Percentiles rank a stretch among this genome's conserved stretches.
Evolutionary conservation across 2,797 vertebrate genomes (phyloP).

Genomic region (Petrocephalus schoutedeni): DNA sequence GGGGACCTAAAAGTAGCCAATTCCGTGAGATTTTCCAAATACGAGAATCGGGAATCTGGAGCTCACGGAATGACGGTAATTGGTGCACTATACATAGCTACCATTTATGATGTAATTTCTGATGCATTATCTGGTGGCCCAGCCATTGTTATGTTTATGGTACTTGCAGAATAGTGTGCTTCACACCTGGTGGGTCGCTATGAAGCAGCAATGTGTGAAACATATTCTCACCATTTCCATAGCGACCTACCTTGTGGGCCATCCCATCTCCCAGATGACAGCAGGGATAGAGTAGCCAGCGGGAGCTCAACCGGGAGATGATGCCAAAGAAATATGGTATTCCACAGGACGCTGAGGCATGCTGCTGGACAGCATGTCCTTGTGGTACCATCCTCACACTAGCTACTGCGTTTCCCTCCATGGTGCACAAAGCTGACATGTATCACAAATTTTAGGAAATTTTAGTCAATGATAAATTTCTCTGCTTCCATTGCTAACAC

Average conservation of each 20-base stretch:
- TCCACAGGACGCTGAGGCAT: conserved; percentile 13
- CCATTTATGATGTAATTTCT: background rate
- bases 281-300: conserved; percentile 3
- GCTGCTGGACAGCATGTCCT: background rate
- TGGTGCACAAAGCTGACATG: background rate
- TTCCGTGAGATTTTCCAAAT: background rate
- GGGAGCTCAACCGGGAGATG: conserved; percentile 16
- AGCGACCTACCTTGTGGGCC: background rate
- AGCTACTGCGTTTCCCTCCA: background rate
- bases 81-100: background rate
- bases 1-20: background rate
- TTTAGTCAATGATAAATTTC: background rate
- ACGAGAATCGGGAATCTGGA: background rate
- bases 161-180: background rate
- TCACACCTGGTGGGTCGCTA: background rate
- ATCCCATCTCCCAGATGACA: conserved; percentile 1
- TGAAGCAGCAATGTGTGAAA: conserved; percentile 4
- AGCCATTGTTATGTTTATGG: background rate
- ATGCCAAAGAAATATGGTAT: conserved; percentile 24
- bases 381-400: background rate
- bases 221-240: background rate
- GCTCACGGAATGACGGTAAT: background rate
- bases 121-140: background rate
- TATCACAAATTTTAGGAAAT: background rate
- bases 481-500: background rate